A percentile compares a stretch with the other conserved stretches of the same genome.
These are phyloP conservation scores for Melitaea cinxia DNA, from an alignment of 1,140 invertebrate species.

Conservation along the genomic window DNA sequence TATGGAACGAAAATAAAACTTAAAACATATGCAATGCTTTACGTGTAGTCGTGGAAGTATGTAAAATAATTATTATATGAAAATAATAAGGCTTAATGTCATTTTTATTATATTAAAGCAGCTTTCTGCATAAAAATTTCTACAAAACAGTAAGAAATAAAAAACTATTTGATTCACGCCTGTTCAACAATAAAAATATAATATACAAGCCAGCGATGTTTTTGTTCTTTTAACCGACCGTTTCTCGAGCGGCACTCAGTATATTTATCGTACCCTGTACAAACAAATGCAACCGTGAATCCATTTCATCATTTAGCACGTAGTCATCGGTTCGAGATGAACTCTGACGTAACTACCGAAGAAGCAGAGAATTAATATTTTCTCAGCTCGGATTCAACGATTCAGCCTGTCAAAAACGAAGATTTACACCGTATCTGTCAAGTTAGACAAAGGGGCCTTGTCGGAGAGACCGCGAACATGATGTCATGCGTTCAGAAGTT, in stretches of 20 bases:
- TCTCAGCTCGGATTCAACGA: slow-evolving; percentile 63
- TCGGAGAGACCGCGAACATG: slow-evolving; percentile 62
- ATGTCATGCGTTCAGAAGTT: slow-evolving; percentile 66
- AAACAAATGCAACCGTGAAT: slow-evolving; percentile 70
- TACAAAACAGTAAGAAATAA: too few species aligned
- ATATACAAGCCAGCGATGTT: slow-evolving; percentile 14
- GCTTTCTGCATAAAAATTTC: too few species aligned
- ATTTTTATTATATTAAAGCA: too few species aligned
- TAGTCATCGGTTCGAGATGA: slow-evolving; percentile 55
- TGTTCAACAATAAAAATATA: slow-evolving; percentile 14
- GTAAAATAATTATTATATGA: neutral
- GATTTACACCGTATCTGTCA: slow-evolving; percentile 71
- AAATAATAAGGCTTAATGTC: neutral
- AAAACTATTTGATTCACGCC: neutral
- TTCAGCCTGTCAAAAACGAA: slow-evolving; percentile 64
- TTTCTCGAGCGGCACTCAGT: slow-evolving; percentile 18
- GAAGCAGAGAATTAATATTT: slow-evolving; percentile 66
- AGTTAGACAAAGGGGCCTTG: slow-evolving; percentile 69
- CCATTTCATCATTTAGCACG: slow-evolving; percentile 73
- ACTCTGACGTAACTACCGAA: slow-evolving; percentile 59
- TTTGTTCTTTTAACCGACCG: slow-evolving; percentile 19
- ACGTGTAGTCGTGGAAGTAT: too few species aligned
- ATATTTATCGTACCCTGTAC: slow-evolving; percentile 44
- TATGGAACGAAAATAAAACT: slow-evolving; percentile 35
- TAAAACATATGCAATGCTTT: slow-evolving; percentile 17